phyloP scores from a whole-genome alignment of 1,140 invertebrate species.

The Dendroctonus valens region DNA sequence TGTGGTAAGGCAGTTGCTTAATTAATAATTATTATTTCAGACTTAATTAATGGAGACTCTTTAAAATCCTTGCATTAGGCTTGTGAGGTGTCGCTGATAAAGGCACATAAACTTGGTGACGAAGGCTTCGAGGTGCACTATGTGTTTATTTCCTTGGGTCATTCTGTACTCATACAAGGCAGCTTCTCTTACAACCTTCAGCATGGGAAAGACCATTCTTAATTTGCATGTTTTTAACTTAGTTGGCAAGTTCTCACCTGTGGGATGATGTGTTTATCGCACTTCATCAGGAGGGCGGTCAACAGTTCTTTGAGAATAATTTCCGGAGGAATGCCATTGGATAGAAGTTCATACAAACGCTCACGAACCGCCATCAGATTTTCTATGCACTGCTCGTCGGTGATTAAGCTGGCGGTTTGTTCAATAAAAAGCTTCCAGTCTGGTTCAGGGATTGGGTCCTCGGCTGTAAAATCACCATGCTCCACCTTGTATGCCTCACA shows the following conservation, averaged over 20 bases:
- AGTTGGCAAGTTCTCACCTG: slow-evolving; percentile 51
- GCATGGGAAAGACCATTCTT: background rate
- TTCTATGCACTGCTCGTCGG: slow-evolving; percentile 84
- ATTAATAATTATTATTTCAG: too few relatives aligned
- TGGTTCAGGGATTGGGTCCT: slow-evolving; percentile 81
- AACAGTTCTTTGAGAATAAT: slow-evolving; percentile 90
- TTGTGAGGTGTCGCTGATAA: slow-evolving; percentile 55
- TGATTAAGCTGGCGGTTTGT: slow-evolving; percentile 85
- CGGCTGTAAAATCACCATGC: slow-evolving; percentile 81
- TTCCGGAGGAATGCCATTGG: slow-evolving; percentile 91
- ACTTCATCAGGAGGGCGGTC: slow-evolving; percentile 82
- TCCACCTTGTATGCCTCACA: slow-evolving; percentile 92
- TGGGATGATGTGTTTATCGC: slow-evolving; percentile 85
- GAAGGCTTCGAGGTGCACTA: slow-evolving; percentile 97
- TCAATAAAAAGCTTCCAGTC: slow-evolving; percentile 92
- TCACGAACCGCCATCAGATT: slow-evolving; percentile 82
- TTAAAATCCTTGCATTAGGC: slow-evolving; percentile 17
- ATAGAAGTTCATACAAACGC: slow-evolving; percentile 90
- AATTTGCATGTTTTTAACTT: background rate
- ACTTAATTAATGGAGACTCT: background rate
- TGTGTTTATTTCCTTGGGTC: slow-evolving; percentile 87
- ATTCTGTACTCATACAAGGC: slow-evolving; percentile 89
- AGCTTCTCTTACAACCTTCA: slow-evolving; percentile 71
- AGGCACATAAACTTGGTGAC: slow-evolving; percentile 94
- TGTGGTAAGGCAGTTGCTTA: too few relatives aligned